Evolutionary conservation across 2,797 vertebrate species (phyloP).

Genomic region (Forpus xanthops): DNA sequence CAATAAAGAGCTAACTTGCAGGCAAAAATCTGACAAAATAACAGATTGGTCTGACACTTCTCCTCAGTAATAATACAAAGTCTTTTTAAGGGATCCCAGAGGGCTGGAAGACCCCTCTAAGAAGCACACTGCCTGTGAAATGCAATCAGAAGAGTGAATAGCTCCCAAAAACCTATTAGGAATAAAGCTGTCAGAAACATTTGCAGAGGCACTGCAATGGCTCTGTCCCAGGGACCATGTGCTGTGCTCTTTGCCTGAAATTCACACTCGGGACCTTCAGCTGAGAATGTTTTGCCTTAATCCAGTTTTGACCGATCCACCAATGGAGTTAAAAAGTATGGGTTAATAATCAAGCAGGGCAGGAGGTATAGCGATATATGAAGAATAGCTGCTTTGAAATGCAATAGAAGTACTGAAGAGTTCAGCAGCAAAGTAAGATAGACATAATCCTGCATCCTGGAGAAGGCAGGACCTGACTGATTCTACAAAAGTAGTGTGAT

Average conservation of each 20-base stretch:
- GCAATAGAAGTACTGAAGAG: neutral
- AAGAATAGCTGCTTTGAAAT: neutral
- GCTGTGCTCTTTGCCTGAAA: neutral
- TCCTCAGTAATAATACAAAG: no score
- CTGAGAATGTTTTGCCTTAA: neutral
- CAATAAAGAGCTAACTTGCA: neutral
- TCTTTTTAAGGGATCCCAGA: neutral
- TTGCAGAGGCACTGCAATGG: neutral
- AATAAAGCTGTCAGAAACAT: neutral
- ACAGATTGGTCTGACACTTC: no score
- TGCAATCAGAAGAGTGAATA: neutral
- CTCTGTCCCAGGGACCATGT: neutral
- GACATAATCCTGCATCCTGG: neutral
- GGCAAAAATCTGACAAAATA: neutral
- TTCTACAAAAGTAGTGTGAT: neutral
- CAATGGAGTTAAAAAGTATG: neutral
- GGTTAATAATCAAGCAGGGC: neutral
- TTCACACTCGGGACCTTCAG: neutral
- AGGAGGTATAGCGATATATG: neutral
- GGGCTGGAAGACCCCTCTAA: neutral
- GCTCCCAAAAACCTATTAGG: neutral
- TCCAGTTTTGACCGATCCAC: neutral
- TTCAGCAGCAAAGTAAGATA: neutral
- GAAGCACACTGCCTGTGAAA: neutral
- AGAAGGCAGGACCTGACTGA: neutral